Evolutionary conservation across 1,140 invertebrate species (phyloP).

Genomic region (Glossosoma conforme): DNA sequence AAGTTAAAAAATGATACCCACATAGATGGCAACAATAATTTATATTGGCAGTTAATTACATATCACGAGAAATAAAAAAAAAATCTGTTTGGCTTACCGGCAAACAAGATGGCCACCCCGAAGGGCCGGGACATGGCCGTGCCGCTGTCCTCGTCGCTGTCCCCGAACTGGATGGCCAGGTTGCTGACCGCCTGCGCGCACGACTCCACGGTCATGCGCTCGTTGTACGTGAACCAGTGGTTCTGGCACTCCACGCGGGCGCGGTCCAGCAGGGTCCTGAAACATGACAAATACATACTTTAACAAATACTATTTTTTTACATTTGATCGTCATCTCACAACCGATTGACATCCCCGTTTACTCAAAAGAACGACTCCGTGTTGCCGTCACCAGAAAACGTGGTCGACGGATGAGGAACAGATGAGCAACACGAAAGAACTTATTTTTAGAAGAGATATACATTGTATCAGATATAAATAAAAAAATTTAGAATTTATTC

Average conservation of each 20-base stretch:
- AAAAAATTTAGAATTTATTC: too few relatives aligned
- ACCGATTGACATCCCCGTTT: too few relatives aligned
- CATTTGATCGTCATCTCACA: too few relatives aligned
- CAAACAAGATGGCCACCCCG: conserved; percentile 93
- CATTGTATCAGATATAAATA: too few relatives aligned
- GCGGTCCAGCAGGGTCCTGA: conserved; percentile 85
- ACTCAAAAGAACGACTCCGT: too few relatives aligned
- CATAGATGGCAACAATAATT: background rate
- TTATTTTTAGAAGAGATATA: too few relatives aligned
- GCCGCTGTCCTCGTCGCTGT: conserved; percentile 88
- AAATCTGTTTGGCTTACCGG: conserved; percentile 47
- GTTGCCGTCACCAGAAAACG: too few relatives aligned
- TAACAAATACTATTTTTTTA: background rate
- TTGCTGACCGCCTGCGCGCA: conserved; percentile 98
- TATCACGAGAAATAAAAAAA: background rate
- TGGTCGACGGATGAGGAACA: too few relatives aligned
- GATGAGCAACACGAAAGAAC: too few relatives aligned
- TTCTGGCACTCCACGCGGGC: conserved; percentile 95
- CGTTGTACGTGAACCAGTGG: conserved; percentile 97
- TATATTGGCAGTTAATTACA: background rate
- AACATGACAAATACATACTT: conserved; percentile 29
- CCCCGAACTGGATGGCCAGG: conserved; percentile 96
- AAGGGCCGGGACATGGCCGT: conserved; percentile 99
- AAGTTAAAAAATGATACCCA: too few relatives aligned
- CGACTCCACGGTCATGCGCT: conserved; percentile 94